Percentiles rank a stretch among this genome's conserved stretches.
These are phyloP conservation scores for Drosophila hawaiiensis DNA, from an alignment of 2,888 invertebrate genomes.

Conservation along the genomic window DNA sequence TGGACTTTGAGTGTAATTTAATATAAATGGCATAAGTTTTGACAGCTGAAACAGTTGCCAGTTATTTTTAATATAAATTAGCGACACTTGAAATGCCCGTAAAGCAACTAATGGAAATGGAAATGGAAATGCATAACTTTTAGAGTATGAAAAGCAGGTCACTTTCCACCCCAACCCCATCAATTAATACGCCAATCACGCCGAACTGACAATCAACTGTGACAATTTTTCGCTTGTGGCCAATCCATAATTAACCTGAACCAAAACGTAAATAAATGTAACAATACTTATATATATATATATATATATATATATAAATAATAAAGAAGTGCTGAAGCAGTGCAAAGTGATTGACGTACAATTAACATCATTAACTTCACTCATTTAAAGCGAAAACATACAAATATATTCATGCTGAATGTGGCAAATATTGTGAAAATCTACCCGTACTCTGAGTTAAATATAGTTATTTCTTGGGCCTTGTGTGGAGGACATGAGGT, in stretches of 20 bases:
- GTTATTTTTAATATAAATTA: constrained; percentile 59
- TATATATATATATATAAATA: constrained; percentile 24
- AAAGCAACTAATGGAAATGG: constrained; percentile 37
- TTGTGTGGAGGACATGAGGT: constrained; percentile 46
- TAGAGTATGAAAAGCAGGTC: constrained; percentile 1
- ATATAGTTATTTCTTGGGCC: background rate
- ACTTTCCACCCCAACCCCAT: background rate
- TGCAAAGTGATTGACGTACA: constrained; percentile 37
- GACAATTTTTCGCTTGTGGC: constrained; percentile 56
- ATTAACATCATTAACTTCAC: constrained; percentile 42
- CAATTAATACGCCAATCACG: constrained; percentile 29
- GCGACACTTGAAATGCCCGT: constrained; percentile 24
- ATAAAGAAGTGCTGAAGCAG: constrained; percentile 24
- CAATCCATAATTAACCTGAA: constrained; percentile 45
- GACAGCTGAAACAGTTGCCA: constrained; percentile 67
- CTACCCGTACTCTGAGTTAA: background rate
- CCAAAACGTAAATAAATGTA: background rate
- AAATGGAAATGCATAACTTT: constrained; percentile 28
- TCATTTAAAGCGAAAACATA: constrained; percentile 6
- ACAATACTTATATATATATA: constrained; percentile 12
- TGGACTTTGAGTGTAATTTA: constrained; percentile 58
- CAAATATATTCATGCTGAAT: background rate
- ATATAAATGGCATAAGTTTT: constrained; percentile 78
- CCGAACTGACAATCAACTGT: constrained; percentile 66
- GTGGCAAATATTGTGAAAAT: background rate